Evolutionary conservation across 2,888 invertebrate genomes (phyloP).

Genomic region (Hoplodrina blanda): DNA sequence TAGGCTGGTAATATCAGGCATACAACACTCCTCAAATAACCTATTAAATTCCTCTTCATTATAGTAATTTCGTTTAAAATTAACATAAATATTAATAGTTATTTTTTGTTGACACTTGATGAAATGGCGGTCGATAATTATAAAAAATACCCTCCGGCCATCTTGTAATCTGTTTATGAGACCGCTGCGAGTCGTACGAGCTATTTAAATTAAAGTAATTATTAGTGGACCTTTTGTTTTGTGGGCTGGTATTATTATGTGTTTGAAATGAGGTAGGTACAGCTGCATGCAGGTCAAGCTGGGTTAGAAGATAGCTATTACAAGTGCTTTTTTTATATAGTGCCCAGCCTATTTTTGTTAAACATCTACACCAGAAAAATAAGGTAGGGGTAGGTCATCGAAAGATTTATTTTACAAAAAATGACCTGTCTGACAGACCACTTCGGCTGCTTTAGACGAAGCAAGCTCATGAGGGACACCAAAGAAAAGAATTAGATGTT

Average conservation of each 20-base stretch:
- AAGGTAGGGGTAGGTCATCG: too few species aligned
- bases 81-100: slow-evolving; percentile 55
- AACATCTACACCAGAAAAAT: too few species aligned
- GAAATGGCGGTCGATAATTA: slow-evolving; percentile 56
- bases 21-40: background rate
- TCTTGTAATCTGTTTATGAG: slow-evolving; percentile 42
- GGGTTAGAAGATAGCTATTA: background rate
- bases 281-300: background rate
- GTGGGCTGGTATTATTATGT: slow-evolving; percentile 17
- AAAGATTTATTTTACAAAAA: too few species aligned
- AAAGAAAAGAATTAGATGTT: too few species aligned
- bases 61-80: slow-evolving; percentile 44
- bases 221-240: slow-evolving; percentile 47
- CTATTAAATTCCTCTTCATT: slow-evolving; percentile 1
- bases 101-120: slow-evolving; percentile 59
- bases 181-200: slow-evolving; percentile 39
- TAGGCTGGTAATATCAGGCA: too few species aligned
- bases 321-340: background rate
- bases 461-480: too few species aligned
- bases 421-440: too few species aligned
- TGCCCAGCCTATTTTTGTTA: too few species aligned
- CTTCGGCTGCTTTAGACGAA: too few species aligned
- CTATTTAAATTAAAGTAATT: slow-evolving; percentile 62
- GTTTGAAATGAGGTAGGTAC: background rate
- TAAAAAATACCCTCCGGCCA: slow-evolving; percentile 44